phyloP scores from a whole-genome alignment of 2,888 invertebrate species.

The Tetranychus truncatus region DNA sequence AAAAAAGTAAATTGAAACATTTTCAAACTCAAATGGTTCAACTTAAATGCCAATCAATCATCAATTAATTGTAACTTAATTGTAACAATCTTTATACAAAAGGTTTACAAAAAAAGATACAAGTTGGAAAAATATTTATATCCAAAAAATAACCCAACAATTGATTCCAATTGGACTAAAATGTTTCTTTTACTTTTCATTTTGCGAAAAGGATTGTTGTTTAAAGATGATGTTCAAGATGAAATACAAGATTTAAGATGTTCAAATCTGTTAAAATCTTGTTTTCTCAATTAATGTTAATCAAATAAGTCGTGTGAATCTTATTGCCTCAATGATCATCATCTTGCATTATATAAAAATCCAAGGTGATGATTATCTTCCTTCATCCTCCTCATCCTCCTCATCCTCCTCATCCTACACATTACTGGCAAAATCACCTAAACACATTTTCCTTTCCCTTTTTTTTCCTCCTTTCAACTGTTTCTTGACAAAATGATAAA shows the following conservation, averaged over 20 bases:
- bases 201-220: too few species aligned
- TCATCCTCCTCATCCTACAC: background rate
- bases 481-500: too few species aligned
- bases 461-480: too few species aligned
- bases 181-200: background rate
- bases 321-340: background rate
- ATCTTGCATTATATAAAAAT: background rate
- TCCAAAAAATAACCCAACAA: background rate
- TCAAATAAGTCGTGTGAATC: background rate
- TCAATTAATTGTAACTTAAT: background rate
- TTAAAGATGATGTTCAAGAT: too few species aligned
- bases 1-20: background rate
- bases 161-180: background rate
- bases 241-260: too few species aligned
- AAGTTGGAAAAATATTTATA: too few species aligned
- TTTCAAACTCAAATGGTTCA: background rate
- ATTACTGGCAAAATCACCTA: too few species aligned
- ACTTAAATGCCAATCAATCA: background rate
- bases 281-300: background rate
- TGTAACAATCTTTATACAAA: too few species aligned
- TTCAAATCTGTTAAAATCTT: background rate
- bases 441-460: too few species aligned
- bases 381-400: too few species aligned
- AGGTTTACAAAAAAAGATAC: background rate
- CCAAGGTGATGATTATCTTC: too few species aligned